Base-by-base conservation (phyloP, 2,888 invertebrate species). In the Cryptus viduatorius region DNA sequence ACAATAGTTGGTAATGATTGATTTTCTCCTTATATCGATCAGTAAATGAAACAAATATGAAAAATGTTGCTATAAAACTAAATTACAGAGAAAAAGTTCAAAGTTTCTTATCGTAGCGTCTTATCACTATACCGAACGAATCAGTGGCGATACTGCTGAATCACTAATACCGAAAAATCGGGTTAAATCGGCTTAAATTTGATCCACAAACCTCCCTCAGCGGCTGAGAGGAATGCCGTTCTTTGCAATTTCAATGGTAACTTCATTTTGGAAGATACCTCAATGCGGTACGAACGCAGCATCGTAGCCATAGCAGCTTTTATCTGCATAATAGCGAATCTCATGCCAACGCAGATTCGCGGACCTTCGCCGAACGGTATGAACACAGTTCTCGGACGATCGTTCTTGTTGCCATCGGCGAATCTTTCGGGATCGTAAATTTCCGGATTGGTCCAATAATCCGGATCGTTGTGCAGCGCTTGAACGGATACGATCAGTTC, bases 311-410 rank as follows among this genome's bases (percentile, higher is more conserved):
- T n/a, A 2, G 82, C 86, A 0, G 86, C 81, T 73, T 92, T 92
- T 3, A 88, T 85, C 56, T 89, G 84, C 50, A 91, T 14, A 46
- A 87, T 12, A 0, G 87, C 92, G 82, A 92, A 79, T 73, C 89
- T 86, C 87, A 90, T 90, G 0, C 92, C 92, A 3, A 88, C 86
- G 79, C 92, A 92, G 7, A 88, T 88, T 65, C 92, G 88, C 0
- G 92, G 91, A 0, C 92, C 92, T 8, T 91, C 91, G 0, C 92
- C 90, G 72, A 92, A 92, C 0, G 91, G 89, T 19, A 92, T 24
- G 71, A 84, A 90, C 0, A 81, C 53, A 42, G 78, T 90, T 73
- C 86, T 91, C 0, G 85, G 83, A 2, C 90, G 86, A 0, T 48
- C 53, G 0, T 83, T 59, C 37, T 89, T 90, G 4, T 84, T 87